Evolutionary conservation across 2,797 vertebrate genomes (phyloP).

Genomic region (Onychomys arenicola): DNA sequence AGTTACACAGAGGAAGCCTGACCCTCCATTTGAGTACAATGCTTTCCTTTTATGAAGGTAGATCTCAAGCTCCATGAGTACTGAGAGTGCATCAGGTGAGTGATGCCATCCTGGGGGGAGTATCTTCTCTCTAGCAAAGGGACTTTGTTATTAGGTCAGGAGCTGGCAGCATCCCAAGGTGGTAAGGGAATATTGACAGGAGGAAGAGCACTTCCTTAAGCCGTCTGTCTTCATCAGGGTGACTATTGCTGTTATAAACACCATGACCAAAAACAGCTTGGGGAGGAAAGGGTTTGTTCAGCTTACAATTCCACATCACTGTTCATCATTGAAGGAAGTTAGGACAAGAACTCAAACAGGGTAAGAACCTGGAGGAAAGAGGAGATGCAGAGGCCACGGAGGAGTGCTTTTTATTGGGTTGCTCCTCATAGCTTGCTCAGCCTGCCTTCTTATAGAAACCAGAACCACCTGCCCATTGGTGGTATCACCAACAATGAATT

Average conservation of each 20-base stretch:
- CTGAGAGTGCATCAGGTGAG: conserved; percentile 72
- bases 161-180: conserved; percentile 11
- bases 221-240: neutral
- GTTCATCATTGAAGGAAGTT: neutral
- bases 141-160: conserved; percentile 32
- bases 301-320: neutral
- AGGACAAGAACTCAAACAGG: neutral
- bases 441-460: neutral
- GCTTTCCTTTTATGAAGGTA: conserved; percentile 48
- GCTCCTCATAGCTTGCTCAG: neutral
- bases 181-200: neutral
- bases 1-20: conserved; percentile 56
- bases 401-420: neutral
- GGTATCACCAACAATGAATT: neutral
- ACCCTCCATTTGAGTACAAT: conserved; percentile 8
- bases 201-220: neutral
- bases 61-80: conserved; percentile 64
- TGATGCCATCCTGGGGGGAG: conserved; percentile 69
- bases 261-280: neutral
- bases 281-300: neutral
- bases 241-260: neutral
- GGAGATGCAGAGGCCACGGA: neutral
- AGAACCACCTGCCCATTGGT: too few relatives aligned
- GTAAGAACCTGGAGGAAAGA: neutral
- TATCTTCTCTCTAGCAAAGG: conserved; percentile 81